Evolutionary conservation across 2,888 invertebrate species (phyloP).

Genomic region (Drosophila aldrichi): DNA sequence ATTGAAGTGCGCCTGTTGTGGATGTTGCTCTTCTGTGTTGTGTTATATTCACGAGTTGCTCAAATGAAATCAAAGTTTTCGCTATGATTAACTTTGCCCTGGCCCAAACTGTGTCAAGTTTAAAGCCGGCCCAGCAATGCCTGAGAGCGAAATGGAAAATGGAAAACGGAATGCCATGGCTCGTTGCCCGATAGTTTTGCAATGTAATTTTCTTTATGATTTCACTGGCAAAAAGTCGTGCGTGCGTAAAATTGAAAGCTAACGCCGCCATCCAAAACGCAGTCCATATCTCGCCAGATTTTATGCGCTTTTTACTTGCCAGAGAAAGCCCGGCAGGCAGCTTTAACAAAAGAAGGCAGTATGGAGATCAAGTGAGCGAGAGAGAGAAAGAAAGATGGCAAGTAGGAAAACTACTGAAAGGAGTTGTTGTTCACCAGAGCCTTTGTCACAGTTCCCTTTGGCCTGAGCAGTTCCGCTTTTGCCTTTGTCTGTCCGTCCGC

Average conservation of each 20-base stretch:
- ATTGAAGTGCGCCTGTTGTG: conserved; percentile 57
- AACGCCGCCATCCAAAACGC: conserved; percentile 23
- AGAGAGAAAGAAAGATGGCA: conserved; percentile 5
- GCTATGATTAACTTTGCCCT: conserved; percentile 65
- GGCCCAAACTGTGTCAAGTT: conserved; percentile 65
- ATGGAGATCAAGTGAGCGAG: conserved; percentile 1
- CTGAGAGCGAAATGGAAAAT: conserved; percentile 10
- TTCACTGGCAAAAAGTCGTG: conserved; percentile 63
- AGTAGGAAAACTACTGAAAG: conserved; percentile 34
- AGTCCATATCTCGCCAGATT: conserved; percentile 29
- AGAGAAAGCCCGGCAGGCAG: conserved; percentile 21
- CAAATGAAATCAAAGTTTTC: conserved; percentile 68
- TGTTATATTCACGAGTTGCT: conserved; percentile 45
- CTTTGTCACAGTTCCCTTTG: conserved; percentile 63
- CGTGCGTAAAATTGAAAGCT: conserved; percentile 75
- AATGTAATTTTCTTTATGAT: conserved; percentile 74
- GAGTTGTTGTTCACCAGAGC: conserved; percentile 41
- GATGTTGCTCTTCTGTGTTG: conserved; percentile 49
- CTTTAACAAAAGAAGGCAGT: conserved; percentile 44
- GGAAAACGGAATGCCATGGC: conserved; percentile 40
- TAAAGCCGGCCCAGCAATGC: conserved; percentile 39
- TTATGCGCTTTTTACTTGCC: conserved; percentile 47
- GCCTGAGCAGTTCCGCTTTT: conserved; percentile 43
- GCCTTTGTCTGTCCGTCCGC: conserved; percentile 45
- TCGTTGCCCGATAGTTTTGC: conserved; percentile 71